Percentiles rank a stretch among this genome's conserved stretches.
phyloP scores from a whole-genome alignment of 2,797 vertebrate species.

The Mormyrus proboscirostris region DNA sequence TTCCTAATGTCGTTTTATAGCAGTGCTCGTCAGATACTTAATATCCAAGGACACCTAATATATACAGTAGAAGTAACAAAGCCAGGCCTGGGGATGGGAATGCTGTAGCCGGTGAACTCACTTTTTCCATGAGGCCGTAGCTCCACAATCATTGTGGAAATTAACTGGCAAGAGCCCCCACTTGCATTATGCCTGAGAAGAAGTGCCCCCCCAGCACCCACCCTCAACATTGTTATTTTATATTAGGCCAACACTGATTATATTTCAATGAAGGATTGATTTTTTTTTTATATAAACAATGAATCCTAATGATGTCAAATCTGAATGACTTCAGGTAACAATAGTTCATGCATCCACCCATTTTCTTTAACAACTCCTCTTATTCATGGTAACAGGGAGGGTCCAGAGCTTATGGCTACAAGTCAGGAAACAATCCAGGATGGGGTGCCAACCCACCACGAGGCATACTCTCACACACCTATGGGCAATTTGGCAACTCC shows the following conservation, averaged over 20 bases:
- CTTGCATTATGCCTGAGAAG: background rate
- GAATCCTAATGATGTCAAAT: background rate
- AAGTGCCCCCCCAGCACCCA: background rate
- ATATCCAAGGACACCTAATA: background rate
- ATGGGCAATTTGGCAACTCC: background rate
- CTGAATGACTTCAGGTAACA: background rate
- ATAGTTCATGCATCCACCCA: background rate
- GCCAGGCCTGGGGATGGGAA: background rate
- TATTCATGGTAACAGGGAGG: background rate
- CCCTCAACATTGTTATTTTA: background rate
- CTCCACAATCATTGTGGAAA: background rate
- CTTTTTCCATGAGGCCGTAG: background rate
- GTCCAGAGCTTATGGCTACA: background rate
- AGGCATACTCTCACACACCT: background rate
- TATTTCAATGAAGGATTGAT: background rate
- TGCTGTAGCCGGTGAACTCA: background rate
- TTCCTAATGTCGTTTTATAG: constrained; percentile 4
- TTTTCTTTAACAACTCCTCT: background rate
- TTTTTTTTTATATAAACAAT: background rate
- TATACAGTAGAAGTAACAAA: background rate
- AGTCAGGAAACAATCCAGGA: background rate
- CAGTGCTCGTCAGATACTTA: background rate
- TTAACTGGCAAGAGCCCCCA: background rate
- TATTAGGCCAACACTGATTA: background rate
- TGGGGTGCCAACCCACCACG: background rate